phyloP scores from a whole-genome alignment of 2,888 invertebrate genomes.

The Gisinianus flammeolus region DNA sequence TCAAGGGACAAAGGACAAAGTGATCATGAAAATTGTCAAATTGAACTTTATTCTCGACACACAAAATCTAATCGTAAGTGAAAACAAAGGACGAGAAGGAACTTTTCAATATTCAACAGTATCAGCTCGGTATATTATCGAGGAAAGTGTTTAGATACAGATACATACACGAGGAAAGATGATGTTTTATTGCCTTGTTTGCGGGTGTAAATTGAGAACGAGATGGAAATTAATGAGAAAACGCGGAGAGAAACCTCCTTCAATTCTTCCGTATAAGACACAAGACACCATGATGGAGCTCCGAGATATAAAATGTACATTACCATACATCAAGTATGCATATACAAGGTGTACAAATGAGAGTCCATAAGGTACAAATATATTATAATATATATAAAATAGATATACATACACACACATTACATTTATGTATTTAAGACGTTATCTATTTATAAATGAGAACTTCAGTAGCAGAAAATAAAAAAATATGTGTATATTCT shows the following conservation, averaged over 20 bases:
- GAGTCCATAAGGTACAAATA: constrained; percentile 11
- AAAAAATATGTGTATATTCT: constrained; percentile 15
- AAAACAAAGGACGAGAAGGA: neutral
- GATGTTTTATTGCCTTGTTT: constrained; percentile 1
- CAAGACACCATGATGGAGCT: too few species aligned
- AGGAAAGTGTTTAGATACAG: neutral
- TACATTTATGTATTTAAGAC: constrained; percentile 3
- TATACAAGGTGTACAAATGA: too few species aligned
- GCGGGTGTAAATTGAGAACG: constrained; percentile 1
- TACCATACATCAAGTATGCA: too few species aligned
- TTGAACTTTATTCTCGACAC: too few species aligned
- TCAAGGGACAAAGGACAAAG: too few species aligned
- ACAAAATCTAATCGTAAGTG: neutral
- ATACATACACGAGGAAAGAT: neutral
- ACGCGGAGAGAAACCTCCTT: too few species aligned
- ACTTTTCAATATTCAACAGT: too few species aligned
- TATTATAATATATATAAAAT: neutral
- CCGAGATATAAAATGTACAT: too few species aligned
- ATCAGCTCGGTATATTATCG: too few species aligned
- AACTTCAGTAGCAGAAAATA: constrained; percentile 29
- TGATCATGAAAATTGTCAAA: too few species aligned
- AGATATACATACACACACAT: neutral
- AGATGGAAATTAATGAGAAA: constrained; percentile 1
- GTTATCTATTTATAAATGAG: constrained; percentile 27
- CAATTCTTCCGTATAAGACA: too few species aligned